These are phyloP conservation scores for Lagopus leucura DNA, from an alignment of 2,113 vertebrate species.

Conservation along the genomic window DNA sequence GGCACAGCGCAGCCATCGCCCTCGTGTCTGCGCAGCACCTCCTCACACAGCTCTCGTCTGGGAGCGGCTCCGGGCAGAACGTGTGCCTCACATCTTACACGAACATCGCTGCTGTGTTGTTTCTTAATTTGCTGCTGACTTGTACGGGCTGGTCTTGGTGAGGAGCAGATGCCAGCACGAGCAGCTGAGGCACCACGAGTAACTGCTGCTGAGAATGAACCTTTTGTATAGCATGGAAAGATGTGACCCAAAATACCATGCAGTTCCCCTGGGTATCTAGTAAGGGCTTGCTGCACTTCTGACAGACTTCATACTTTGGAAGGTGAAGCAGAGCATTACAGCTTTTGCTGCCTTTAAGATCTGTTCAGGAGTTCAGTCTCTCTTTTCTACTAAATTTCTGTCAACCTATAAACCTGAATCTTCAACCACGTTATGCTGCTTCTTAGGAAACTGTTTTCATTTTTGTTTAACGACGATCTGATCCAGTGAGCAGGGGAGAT, in stretches of 20 bases:
- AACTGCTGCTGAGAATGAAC: slow-evolving; percentile 6
- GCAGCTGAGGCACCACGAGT: neutral
- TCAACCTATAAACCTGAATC: slow-evolving; percentile 18
- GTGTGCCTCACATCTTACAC: neutral
- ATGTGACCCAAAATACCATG: neutral
- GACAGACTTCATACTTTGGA: accelerated
- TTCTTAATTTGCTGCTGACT: neutral
- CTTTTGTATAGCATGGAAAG: neutral
- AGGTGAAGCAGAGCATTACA: neutral
- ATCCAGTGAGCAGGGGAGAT: neutral
- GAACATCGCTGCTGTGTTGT: neutral
- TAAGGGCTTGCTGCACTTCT: slow-evolving; percentile 8
- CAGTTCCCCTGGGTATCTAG: neutral
- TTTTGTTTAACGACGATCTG: neutral
- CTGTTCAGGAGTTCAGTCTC: neutral
- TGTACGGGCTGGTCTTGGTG: neutral
- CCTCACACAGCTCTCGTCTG: neutral
- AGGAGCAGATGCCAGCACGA: neutral
- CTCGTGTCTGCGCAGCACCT: neutral
- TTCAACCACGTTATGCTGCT: neutral
- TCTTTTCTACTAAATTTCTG: neutral
- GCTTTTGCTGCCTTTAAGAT: neutral
- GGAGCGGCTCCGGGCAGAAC: neutral
- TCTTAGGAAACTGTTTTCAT: neutral
- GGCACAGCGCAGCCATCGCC: accelerated